phyloP scores from a whole-genome alignment of 2,113 vertebrate species.

The Oncorhynchus tshawytscha region DNA sequence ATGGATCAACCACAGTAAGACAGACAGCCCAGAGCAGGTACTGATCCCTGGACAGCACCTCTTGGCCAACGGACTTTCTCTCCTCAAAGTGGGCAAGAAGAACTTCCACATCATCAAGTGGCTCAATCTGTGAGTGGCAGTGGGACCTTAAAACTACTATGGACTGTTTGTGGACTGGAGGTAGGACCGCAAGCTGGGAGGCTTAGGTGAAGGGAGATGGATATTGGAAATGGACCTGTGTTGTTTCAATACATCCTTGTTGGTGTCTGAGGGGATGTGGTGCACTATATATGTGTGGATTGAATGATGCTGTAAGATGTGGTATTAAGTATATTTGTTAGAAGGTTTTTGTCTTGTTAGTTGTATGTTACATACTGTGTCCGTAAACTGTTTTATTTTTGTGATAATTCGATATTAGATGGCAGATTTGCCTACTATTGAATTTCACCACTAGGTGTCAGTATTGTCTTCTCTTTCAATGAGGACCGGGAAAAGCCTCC shows the following conservation, averaged over 20 bases:
- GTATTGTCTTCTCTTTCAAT: background rate
- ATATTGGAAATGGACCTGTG: background rate
- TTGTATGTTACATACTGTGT: background rate
- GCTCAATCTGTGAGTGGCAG: conserved; percentile 72
- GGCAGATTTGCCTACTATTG: conserved; percentile 1
- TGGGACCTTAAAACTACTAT: background rate
- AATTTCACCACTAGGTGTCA: conserved; percentile 40
- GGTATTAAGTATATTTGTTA: conserved; percentile 49
- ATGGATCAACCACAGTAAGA: conserved; percentile 84
- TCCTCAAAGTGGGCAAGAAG: conserved; percentile 89
- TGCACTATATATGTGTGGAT: conserved; percentile 14
- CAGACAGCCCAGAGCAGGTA: conserved; percentile 83
- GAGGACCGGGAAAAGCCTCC: background rate
- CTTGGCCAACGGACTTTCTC: conserved; percentile 88
- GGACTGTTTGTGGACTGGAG: conserved; percentile 36
- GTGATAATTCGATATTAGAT: background rate
- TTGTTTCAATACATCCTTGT: background rate
- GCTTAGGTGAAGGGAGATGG: conserved; percentile 12
- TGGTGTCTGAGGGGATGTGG: background rate
- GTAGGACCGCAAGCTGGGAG: conserved; percentile 39
- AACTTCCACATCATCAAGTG: conserved; percentile 94
- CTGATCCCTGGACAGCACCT: conserved; percentile 86
- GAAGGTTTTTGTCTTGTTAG: conserved; percentile 4
- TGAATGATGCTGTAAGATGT: conserved; percentile 30
- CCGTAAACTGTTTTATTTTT: background rate